Base-by-base conservation (phyloP, 2,797 vertebrate species). In the Oreochromis grahami region DNA sequence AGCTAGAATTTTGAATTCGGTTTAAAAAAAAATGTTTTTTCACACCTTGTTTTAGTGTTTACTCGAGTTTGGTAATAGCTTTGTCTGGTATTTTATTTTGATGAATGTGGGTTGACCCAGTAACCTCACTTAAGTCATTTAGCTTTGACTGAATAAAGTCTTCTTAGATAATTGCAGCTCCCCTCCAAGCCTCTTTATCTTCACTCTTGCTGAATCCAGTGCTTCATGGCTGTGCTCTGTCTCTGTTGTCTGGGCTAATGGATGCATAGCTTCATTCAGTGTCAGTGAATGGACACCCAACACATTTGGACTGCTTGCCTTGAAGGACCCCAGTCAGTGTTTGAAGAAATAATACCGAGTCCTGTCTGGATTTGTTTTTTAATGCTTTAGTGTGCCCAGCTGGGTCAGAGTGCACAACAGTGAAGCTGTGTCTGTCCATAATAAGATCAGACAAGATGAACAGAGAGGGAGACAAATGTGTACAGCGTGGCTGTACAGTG, bases 391-490 rank as follows among this genome's bases (percentile, higher is more conserved):
- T 4, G 19, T 24, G 15, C 11, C 65, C 92, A 92, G 91, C 89
- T 91, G 91, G 79, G 55, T 82, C 79, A 21, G 43, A 34, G 84
- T 38, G 81, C 78, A 70, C 52, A 21, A 84, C 78, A 85, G 78
- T 85, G 81, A 65, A 24, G 81, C 91, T 83, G 87, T 86, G 88
- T 91, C 68, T 65, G 77, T 78, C 11, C 79, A 53, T 79, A 72
- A 80, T 85, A 82, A 83, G 83, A 88, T 85, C 86, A 19, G 70
- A 86, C 78, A 48, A 43, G 55, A 76, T 9, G 43, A 55, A n/a
- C 21, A 72, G 41, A 29, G 26, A 34, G 38, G 45, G 32, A 79
- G 32, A 80, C 34, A 7, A 38, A 48, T 10, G 51, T 51, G 5
- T 80, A 24, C 19, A 36, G 2, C 29, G 15, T 24, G 26, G 70